Evolutionary conservation across 2,113 vertebrate species (phyloP).

Genomic region (Fregetta grallaria): DNA sequence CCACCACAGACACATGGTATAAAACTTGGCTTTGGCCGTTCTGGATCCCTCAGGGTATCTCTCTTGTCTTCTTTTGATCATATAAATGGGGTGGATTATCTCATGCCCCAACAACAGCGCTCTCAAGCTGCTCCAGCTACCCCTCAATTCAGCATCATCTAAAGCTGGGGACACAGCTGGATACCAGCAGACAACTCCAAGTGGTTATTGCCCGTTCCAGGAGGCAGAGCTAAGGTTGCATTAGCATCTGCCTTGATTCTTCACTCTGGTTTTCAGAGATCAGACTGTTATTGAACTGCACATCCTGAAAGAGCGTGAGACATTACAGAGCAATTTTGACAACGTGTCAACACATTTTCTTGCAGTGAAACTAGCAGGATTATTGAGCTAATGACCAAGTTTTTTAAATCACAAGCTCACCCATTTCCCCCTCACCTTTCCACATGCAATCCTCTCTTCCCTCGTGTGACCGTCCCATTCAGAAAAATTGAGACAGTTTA

Average conservation of each 20-base stretch:
- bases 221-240: not conserved
- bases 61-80: not conserved
- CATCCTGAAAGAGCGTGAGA: not conserved
- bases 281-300: not conserved
- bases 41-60: not conserved
- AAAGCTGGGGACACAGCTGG: not conserved
- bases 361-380: not conserved
- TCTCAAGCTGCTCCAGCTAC: not conserved
- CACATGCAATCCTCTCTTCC: not conserved
- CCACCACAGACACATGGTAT: not conserved
- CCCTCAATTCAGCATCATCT: not conserved
- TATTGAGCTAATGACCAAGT: not conserved
- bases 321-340: not conserved
- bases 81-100: not conserved
- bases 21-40: not conserved
- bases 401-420: not conserved
- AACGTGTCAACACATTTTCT: not conserved
- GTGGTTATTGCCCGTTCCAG: not conserved
- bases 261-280: not conserved
- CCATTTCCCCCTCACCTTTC: not conserved
- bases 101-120: not conserved
- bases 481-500: not conserved
- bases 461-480: not conserved
- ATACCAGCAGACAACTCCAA: not conserved
- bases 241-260: not conserved